Conservation (phyloP, 2,113 vertebrate genomes). For the Labeo rohita region DNA sequence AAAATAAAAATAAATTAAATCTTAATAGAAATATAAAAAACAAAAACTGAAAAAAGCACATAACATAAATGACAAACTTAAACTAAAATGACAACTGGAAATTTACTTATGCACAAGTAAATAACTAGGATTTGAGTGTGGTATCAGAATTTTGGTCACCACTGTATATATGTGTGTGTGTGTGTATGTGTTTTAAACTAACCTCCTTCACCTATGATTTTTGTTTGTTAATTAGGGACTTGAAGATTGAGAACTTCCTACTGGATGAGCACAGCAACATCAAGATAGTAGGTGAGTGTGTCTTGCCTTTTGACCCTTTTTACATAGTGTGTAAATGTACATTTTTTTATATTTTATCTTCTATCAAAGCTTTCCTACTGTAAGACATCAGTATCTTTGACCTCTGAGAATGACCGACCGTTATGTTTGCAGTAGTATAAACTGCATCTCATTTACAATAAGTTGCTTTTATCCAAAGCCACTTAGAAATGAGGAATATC, state of each 20-base stretch:
- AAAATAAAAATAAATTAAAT: neutral
- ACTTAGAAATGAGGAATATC: neutral
- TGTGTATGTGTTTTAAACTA: neutral
- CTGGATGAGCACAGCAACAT: slow-evolving; percentile 86
- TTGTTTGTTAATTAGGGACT: slow-evolving; percentile 70
- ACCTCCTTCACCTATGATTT: slow-evolving; percentile 54
- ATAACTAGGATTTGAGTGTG: neutral
- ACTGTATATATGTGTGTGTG: neutral
- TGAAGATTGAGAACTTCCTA: slow-evolving; percentile 89
- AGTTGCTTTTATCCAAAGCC: neutral
- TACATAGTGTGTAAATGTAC: neutral
- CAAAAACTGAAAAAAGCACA: neutral
- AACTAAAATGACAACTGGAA: neutral
- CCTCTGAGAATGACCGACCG: neutral
- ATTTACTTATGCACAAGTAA: neutral
- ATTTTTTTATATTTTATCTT: slow-evolving; percentile 9
- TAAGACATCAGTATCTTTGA: neutral
- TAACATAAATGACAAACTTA: neutral
- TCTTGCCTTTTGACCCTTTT: neutral
- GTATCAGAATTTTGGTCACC: neutral
- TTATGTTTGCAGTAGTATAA: neutral
- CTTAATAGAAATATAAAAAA: neutral
- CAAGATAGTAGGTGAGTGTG: slow-evolving; percentile 84
- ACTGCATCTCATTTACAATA: neutral
- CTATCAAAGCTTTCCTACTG: neutral